Percentiles rank a stretch among this genome's conserved stretches.
Evolutionary conservation across 92 coral and sea anemone species (phyloP).

Genomic region (Palythoa caribaeorum): DNA sequence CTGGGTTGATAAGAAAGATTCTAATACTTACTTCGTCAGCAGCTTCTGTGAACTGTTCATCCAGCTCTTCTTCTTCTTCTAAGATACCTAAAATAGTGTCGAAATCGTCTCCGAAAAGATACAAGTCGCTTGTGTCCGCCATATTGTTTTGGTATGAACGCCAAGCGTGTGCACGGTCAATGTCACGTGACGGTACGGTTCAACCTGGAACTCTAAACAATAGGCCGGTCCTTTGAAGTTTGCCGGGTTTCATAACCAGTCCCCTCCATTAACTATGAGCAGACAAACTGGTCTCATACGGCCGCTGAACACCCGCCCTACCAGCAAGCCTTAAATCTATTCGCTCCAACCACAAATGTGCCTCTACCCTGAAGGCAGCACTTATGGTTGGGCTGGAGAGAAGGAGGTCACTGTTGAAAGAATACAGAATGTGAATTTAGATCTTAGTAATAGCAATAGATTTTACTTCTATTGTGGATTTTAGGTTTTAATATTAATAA

Average conservation of each 20-base stretch:
- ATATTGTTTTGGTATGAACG: not conserved
- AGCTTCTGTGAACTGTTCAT: constrained; percentile 50
- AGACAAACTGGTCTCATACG: too few species aligned
- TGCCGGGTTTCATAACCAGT: constrained; percentile 27
- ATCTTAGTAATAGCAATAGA: too few species aligned
- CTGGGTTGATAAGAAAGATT: not conserved
- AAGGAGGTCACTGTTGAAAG: too few species aligned
- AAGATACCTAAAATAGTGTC: constrained; percentile 30
- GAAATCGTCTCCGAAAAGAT: not conserved
- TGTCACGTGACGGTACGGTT: constrained; percentile 56
- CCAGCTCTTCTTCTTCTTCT: constrained; percentile 48
- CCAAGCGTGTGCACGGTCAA: constrained; percentile 37
- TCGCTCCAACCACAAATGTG: too few species aligned
- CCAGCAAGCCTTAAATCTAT: not conserved
- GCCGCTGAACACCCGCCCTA: too few species aligned
- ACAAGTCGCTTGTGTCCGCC: not conserved
- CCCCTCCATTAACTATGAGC: constrained; percentile 5
- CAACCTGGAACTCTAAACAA: constrained; percentile 47
- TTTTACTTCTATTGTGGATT: too few species aligned
- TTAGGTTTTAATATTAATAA: too few species aligned
- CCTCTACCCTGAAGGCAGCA: too few species aligned
- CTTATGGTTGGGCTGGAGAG: too few species aligned
- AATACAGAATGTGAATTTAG: not conserved
- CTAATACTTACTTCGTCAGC: constrained; percentile 47
- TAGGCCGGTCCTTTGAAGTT: constrained; percentile 36